A percentile compares a stretch with the other conserved stretches of the same genome.
phyloP scores from a whole-genome alignment of 2,797 vertebrate species.

The Mastacembelus armatus region DNA sequence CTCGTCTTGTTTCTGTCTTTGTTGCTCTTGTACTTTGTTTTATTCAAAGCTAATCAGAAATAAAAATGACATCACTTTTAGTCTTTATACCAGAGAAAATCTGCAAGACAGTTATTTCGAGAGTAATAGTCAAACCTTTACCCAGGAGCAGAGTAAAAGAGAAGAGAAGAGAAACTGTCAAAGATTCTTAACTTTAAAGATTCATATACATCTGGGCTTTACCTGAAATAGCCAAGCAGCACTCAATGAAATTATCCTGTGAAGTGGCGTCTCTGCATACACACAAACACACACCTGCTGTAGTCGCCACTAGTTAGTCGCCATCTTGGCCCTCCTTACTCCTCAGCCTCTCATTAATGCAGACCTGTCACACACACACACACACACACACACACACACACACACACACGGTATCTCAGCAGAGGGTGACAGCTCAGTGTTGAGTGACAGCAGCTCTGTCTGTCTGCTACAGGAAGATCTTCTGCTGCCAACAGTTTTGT shows the following conservation, averaged over 20 bases:
- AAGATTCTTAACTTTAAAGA: conserved; percentile 43
- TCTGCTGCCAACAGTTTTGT: conserved; percentile 76
- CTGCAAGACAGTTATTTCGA: conserved; percentile 17
- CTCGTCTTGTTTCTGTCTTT: conserved; percentile 8
- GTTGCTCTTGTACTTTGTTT: conserved; percentile 5
- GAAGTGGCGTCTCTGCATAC: conserved; percentile 49
- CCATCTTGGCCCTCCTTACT: conserved; percentile 74
- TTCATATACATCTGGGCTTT: conserved; percentile 49
- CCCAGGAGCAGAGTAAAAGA: conserved; percentile 9
- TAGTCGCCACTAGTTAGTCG: conserved; percentile 59
- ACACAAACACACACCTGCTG: conserved; percentile 31
- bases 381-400: conserved; percentile 27
- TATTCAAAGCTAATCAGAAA: conserved; percentile 11
- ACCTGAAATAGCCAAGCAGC: conserved; percentile 53
- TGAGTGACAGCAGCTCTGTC: conserved; percentile 80
- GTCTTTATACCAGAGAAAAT: conserved; percentile 11
- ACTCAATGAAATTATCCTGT: conserved; percentile 67
- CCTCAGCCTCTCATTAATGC: conserved; percentile 82
- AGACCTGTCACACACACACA: conserved; percentile 75
- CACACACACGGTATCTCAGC: conserved; percentile 37
- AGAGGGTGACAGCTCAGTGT: conserved; percentile 74
- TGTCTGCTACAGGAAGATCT: conserved; percentile 81
- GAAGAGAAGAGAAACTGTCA: conserved; percentile 49
- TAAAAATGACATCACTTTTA: conserved; percentile 31
- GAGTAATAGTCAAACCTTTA: conserved; percentile 24